Conservation (phyloP, 2,797 vertebrate genomes). For the Tauraco hartlaubi region DNA sequence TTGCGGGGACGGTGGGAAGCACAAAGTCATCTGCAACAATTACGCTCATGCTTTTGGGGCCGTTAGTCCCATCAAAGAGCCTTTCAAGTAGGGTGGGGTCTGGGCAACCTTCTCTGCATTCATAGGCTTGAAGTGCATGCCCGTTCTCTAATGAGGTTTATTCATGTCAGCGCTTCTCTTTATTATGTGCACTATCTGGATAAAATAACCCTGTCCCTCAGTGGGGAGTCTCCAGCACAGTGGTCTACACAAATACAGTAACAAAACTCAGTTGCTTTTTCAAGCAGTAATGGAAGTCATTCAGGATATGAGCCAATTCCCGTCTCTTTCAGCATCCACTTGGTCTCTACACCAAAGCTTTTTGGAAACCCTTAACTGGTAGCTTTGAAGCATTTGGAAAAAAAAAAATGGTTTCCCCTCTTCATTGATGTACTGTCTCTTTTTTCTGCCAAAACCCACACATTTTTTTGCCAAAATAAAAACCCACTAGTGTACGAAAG, state of each 20-base stretch:
- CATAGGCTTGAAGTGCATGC: neutral
- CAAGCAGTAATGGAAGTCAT: slow-evolving; percentile 19
- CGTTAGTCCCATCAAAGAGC: neutral
- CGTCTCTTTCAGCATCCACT: slow-evolving; percentile 47
- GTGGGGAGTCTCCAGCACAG: slow-evolving; percentile 8
- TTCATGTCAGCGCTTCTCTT: neutral
- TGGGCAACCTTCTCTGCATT: neutral
- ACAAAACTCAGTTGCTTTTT: neutral
- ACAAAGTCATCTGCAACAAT: neutral
- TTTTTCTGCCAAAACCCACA: slow-evolving; percentile 67
- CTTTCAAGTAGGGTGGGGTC: neutral
- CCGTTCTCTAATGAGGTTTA: neutral
- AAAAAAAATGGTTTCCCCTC: slow-evolving; percentile 56
- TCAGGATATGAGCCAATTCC: slow-evolving; percentile 25
- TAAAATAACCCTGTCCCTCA: neutral
- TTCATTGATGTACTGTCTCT: slow-evolving; percentile 68
- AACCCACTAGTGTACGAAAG: slow-evolving; percentile 53
- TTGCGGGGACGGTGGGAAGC: neutral
- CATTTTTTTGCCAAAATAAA: slow-evolving; percentile 61
- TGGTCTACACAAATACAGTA: slow-evolving; percentile 14
- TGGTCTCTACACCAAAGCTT: slow-evolving; percentile 25
- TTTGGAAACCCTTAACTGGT: slow-evolving; percentile 54
- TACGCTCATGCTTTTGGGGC: neutral
- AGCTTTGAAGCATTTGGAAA: slow-evolving; percentile 54
- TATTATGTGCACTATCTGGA: neutral